Base-by-base conservation (phyloP, 2,113 vertebrate species). In the Cranoglanis bouderius region DNA sequence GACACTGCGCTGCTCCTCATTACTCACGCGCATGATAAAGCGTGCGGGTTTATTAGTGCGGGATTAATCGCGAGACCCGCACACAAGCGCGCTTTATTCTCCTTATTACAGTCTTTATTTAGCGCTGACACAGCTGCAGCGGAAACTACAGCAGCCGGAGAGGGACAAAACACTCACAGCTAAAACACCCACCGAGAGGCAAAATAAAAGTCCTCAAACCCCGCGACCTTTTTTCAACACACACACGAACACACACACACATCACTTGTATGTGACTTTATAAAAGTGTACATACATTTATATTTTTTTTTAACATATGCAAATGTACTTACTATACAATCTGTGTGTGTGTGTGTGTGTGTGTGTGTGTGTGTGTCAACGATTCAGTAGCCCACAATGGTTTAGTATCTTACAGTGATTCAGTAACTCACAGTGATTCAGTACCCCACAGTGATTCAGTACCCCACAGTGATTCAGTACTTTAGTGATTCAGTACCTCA, bases 151-250 rank as follows among this genome's bases (percentile, higher is more conserved):
- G 82, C 59, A 19, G n/a, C 2, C 82, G 2, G 38, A 46, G 38
- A 65, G 82, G 29, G 21, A 10, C 4, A 63, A 63, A 84, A 61
- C 55, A 83, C 32, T 0, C 80, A 38, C 49, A 3, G 46, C 6
- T 9, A 32, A 49, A 49, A 29, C n/a, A n/a, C n/a, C n/a, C 78
- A 26, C 26, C 0, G 12, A 49, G 40, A 40, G 38, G 14, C 57
- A 84, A 18, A 84, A 84, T 84, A 84, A 84, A 84, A 84, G 82
- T 84, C 82, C 35, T n/a, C 32, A 65, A 7, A n/a, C 29, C 35
- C 35, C 70, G 14, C 35, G 9, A 14, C 10, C 16, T 18, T 35
- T 72, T 35, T 18, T 70, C 65, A 57, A 29, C 24, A 9, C 21
- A 26, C 61, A 63, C 61, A 63, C 61, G n/a, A 8, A 63, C 61